Evolutionary conservation across 2,113 vertebrate species (phyloP), one percentile per base, ranked within the genome.

Genomic region (Oncorhynchus nerka): DNA sequence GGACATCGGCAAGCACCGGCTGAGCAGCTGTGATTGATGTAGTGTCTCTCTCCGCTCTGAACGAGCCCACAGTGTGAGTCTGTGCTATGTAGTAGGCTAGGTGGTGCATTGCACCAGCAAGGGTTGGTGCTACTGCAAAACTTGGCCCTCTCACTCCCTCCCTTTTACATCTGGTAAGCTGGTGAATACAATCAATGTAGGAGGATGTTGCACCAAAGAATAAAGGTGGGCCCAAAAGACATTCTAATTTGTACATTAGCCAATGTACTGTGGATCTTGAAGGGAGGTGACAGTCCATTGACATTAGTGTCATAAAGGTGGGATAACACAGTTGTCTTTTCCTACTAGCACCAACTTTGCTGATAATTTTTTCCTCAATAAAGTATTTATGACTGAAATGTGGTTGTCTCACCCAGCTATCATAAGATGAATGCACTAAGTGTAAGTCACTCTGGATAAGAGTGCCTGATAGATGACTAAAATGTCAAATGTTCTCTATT

Each of bases 101-200:
- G 89, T 91, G 87, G 87, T 91, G 90, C 91, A 92, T 88, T 91
- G 91, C 91, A 91, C 91, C 90, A 92, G 85, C 90, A 85, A 88
- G 79, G 76, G 82, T 74, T 80, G 70, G n/a, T 77, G 39, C 78
- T 84, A 28, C 81, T 80, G 76, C 75, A 83, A 73, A 84, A 85
- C 79, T 12, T 69, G 30, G 61, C 76, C 78, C 65, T 65, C 39
- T 49, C 59, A 45, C 75, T 77, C 71, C 62, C 32, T 74, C 7
- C 28, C 34, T 20, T 70, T 67, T 71, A 76, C 3, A 32, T 73
- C 55, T 78, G 67, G 82, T 79, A 78, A n/a, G 30, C 62, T 30
- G 68, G 68, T 48, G 32, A 48, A 4, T 4, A 34, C 26, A 65
- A 65, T 65, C 13, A 3, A 26, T 24, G 22, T 65, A 24, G 22